Base-by-base conservation (phyloP, 1,140 invertebrate genomes). In the Calliphora vicina region DNA sequence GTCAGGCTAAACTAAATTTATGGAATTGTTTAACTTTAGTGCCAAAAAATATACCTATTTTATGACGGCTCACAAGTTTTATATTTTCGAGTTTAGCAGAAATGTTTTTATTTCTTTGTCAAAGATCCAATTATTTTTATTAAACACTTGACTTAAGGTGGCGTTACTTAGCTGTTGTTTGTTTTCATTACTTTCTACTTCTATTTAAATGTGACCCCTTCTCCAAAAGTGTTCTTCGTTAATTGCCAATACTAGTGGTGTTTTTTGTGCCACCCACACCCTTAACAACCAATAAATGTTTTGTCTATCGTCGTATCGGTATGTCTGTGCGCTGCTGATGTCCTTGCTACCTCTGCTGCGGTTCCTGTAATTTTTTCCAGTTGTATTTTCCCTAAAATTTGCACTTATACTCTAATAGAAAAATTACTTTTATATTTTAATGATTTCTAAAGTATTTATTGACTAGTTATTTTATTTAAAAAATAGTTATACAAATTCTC, bases 241-340 rank as follows among this genome's bases (percentile, higher is more conserved):
- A 50, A 50, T 50, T n/a, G 45, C 17, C 45, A 35, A 35, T 35
- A 35, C 8, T 50, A 9, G 45, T 67, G 61, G 5, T 3, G 61
- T 67, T 20, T 23, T 23, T 67, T 67, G 23, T 67, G n/a, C 61
- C 61, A 67, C 61, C 61, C 20, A 23, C 61, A 67, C 61, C 20
- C 61, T 57, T 67, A 67, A 67, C 61, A 67, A 67, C 61, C 61
- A 67, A 25, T 67, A 9, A 67, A 67, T 67, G 61, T 23, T 67
- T 67, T 67, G 61, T 23, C 61, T 67, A 23, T 67, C 23, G 35
- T 67, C 23, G 35, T 67, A 67, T 67, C n/a, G n/a, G 61, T 67
- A 67, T 67, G 61, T 67, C 13, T 50, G 45, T 15, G 8, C 4
- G 61, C 17, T 50, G 42, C 13, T 67, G 9, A 23, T 67, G 61